These are phyloP conservation scores for Aviceda subcristata DNA, from an alignment of 2,113 vertebrate species.

Conservation along the genomic window DNA sequence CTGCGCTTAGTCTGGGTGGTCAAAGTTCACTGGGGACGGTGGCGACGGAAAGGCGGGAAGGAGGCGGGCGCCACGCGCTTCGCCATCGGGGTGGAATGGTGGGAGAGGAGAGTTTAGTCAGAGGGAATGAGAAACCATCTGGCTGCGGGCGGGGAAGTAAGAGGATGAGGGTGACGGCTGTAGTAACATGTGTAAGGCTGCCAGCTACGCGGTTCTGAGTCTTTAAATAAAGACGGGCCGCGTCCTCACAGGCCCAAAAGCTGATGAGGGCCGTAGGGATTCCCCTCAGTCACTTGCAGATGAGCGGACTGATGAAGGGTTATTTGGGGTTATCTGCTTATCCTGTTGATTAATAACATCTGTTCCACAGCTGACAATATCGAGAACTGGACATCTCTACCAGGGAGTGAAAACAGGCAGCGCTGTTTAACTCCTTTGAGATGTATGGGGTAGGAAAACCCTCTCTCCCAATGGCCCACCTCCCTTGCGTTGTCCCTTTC, in stretches of 20 bases:
- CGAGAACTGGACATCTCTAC: neutral
- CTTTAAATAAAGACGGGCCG: neutral
- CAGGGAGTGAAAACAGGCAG: neutral
- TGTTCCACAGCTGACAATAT: neutral
- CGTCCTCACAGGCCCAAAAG: neutral
- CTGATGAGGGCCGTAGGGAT: neutral
- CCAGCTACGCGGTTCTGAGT: neutral
- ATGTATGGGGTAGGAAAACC: rapidly evolving
- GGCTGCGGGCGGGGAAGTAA: neutral
- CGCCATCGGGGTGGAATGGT: rapidly evolving
- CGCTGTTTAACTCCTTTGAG: neutral
- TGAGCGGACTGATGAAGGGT: neutral
- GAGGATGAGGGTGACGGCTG: neutral
- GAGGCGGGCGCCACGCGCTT: neutral
- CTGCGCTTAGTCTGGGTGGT: neutral
- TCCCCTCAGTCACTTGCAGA: neutral
- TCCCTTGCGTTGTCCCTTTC: rapidly evolving
- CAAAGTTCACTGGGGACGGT: neutral
- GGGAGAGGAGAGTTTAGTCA: neutral
- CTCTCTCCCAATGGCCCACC: rapidly evolving
- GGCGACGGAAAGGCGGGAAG: neutral
- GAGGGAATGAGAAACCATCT: neutral
- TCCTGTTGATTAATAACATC: conserved; percentile 14
- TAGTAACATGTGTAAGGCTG: neutral
- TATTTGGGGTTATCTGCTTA: neutral